A percentile compares a stretch with the other conserved stretches of the same genome.
Conservation (phyloP, 2,113 vertebrate genomes). For the Corythoichthys haematopterus region DNA sequence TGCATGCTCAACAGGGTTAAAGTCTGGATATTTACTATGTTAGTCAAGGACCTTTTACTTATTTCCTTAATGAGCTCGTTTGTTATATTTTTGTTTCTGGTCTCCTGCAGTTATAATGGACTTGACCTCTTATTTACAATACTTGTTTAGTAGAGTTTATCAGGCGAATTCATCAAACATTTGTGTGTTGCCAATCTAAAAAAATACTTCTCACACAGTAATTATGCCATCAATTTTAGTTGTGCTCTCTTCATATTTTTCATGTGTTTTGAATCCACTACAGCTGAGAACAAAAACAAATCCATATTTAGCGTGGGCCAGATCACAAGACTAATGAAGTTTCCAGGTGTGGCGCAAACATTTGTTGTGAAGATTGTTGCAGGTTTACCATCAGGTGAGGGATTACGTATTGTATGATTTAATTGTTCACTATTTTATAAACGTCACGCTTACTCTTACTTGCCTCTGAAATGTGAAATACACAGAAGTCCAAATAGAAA, state of each 20-base stretch:
- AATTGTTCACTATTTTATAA: background rate
- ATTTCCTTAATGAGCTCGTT: background rate
- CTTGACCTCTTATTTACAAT: background rate
- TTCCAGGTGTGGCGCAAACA: constrained; percentile 75
- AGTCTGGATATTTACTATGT: background rate
- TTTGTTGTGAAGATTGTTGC: constrained; percentile 83
- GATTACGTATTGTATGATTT: background rate
- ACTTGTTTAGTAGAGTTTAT: background rate
- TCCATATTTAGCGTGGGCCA: constrained; percentile 81
- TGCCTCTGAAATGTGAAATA: no score
- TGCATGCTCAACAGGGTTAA: background rate
- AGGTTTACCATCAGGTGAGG: constrained; percentile 83
- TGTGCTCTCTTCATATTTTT: background rate
- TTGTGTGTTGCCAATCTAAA: background rate
- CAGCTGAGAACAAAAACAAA: constrained; percentile 33
- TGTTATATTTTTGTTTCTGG: no score
- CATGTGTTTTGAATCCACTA: constrained; percentile 7
- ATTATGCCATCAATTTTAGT: background rate
- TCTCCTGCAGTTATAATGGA: background rate
- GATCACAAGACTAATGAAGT: constrained; percentile 79
- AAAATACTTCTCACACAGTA: background rate
- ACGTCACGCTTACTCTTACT: background rate
- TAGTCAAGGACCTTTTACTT: background rate
- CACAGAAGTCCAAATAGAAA: no score
- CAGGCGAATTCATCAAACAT: background rate